Evolutionary conservation across 2,797 vertebrate genomes (phyloP), one percentile per base, ranked within the genome.

Genomic region (Myoxocephalus aenaeus): DNA sequence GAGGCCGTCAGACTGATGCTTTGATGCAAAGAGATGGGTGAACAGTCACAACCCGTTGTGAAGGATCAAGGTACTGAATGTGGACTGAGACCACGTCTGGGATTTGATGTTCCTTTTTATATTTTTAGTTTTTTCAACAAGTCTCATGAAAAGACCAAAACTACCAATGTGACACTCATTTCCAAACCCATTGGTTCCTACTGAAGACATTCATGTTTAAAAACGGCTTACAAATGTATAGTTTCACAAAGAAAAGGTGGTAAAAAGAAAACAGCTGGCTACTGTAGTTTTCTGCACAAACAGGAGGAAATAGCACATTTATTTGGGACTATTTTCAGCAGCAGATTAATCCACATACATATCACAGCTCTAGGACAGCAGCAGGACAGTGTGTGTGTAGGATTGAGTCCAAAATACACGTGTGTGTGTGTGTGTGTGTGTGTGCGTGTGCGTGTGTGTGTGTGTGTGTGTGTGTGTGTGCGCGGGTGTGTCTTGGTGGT

Each of bases 71-170:
- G 54, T 25, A 40, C 67, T 80, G 42, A 63, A 53, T 51, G 20
- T 54, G 48, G 46, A 46, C 42, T 40, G 8, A 29, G 32, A 59
- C 57, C 34, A 59, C 2, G 34, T 36, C 57, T n/a, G 57, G 56
- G 11, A n/a, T 36, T 8, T 64, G 29, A 63, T 70, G 8, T 56
- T 17, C 25, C 25, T 25, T 25, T 58, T 29, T 48, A 22, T 62
- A 22, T 66, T 22, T 73, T 54, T 74, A 14, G 11, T 51, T 15
- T 63, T 73, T 51, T 63, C 50, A 62, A 32, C 8, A 29, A 18
- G 22, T 61, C 13, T 56, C 34, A 22, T 65, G 62, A 62, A 61
- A 53, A 63, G 48, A 66, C 56, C 2, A 5, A 51, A 69, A 29
- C 1, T n/a, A 46, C 20, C 7, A 17, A 6, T 15, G 25, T 59